Conservation (phyloP, 2,797 vertebrate genomes). For the Pipistrellus pipistrellus region DNA sequence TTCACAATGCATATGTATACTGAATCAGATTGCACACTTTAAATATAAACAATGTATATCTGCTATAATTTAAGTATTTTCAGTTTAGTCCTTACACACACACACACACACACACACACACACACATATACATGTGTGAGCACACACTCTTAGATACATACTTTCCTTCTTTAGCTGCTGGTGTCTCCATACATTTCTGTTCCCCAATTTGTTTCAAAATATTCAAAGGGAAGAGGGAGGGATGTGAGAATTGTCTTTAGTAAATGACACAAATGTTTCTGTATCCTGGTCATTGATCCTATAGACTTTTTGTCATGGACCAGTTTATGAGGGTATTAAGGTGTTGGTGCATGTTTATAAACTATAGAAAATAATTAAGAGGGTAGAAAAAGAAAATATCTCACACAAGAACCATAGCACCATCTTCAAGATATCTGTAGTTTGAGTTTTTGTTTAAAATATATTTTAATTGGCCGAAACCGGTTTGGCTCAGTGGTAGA, state of each 20-base stretch:
- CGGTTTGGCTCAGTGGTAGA: too few species aligned
- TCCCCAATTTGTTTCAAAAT: constrained; percentile 35
- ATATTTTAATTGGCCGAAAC: too few species aligned
- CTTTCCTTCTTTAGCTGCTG: neutral
- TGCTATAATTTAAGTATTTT: constrained; percentile 1
- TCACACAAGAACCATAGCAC: neutral
- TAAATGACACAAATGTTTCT: constrained; percentile 7
- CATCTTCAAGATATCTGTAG: neutral
- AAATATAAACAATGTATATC: neutral
- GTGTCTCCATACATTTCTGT: neutral
- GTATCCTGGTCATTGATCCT: neutral
- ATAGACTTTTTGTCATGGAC: neutral
- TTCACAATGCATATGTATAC: neutral
- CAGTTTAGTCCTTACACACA: neutral
- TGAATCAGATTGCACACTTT: neutral
- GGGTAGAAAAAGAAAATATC: too few species aligned
- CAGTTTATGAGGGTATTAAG: neutral
- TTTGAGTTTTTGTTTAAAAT: neutral
- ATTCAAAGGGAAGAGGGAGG: neutral
- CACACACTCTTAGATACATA: too few species aligned
- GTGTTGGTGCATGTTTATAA: neutral
- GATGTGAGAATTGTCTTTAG: neutral
- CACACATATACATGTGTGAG: too few species aligned
- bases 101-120: neutral
- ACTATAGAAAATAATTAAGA: too few species aligned